A percentile compares a stretch with the other conserved stretches of the same genome.
Conservation (phyloP, 1,140 invertebrate genomes). For the Macrosteles quadrilineatus region DNA sequence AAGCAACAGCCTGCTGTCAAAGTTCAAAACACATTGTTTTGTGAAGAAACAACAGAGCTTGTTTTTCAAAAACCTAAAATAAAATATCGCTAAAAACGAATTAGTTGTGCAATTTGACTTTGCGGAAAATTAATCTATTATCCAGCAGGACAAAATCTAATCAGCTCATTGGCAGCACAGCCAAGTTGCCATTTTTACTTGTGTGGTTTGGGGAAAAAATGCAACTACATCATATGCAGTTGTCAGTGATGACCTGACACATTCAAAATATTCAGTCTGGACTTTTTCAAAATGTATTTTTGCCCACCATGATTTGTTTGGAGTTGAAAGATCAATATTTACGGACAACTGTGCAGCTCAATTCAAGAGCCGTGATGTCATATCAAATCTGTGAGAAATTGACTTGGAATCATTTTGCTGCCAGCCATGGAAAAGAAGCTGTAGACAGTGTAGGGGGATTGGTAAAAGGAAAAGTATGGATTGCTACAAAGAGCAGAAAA, state of each 20-base stretch:
- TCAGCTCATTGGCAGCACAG: conserved; percentile 40
- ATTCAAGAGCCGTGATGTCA: conserved; percentile 46
- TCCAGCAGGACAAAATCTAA: conserved; percentile 42
- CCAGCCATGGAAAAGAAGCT: conserved; percentile 46
- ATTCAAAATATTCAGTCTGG: conserved; percentile 33
- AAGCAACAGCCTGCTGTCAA: background rate
- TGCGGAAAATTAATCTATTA: conserved; percentile 39
- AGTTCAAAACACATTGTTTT: conserved; percentile 16
- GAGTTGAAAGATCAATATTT: conserved; percentile 41
- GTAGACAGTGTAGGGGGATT: conserved; percentile 45
- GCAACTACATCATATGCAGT: conserved; percentile 29
- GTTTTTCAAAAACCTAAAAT: background rate
- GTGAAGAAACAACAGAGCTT: background rate
- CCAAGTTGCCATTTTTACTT: too few species aligned
- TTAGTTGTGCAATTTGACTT: conserved; percentile 20
- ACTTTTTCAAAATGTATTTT: conserved; percentile 30
- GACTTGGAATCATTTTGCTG: too few species aligned
- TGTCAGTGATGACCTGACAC: conserved; percentile 18
- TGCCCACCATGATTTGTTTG: background rate
- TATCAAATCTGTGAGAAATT: conserved; percentile 44
- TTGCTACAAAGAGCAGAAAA: background rate
- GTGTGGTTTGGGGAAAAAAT: conserved; percentile 32
- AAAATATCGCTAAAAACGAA: background rate
- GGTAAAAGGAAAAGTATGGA: conserved; percentile 40
- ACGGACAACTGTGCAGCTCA: conserved; percentile 41